Evolutionary conservation across 2,797 vertebrate species (phyloP), one percentile per base, ranked within the genome.

Genomic region (Hybognathus amarus): DNA sequence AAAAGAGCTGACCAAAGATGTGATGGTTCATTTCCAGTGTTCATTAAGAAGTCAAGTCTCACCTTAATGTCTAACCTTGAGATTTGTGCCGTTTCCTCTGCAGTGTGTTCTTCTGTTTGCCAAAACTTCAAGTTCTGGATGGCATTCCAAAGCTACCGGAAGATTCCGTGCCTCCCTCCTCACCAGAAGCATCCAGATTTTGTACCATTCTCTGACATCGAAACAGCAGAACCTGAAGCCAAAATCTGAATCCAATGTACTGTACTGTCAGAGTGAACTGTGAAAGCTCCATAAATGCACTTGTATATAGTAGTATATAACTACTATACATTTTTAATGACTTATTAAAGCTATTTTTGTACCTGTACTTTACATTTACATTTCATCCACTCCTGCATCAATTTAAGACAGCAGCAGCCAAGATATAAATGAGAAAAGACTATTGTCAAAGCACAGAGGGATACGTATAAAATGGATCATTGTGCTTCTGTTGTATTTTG

Each of bases 51-150:
- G 52, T 54, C 56, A 63, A 77, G 15, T 52, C 33, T 18, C 18
- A 54, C 20, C 52, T 22, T 10, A n/a, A 36, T 12, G 70, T 33
- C 11, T 69, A 33, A 77, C 64, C 36, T 54, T 54, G 76, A 76
- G 52, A 70, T 20, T 12, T 22, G 8, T 59, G 36, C 0, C 22
- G 54, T 3, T 79, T 77, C 36, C 85, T 67, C 88, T 89, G 42
- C 92, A 99, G 98, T 40, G 97, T 99, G 27, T 99, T 99, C 91
- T 95, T 93, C 90, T 96, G 90, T 93, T 96, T 99, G 97, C 98
- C 97, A 98, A 98, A 97, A 87, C 94, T 99, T 82, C 94, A 97
- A 93, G 90, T 92, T 77, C 92, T 99, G 91, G 97, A 99, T 89
- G 97, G 96, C 45, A 94, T 97, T 89, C 94, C 95, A 42, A 98